Evolutionary conservation across 2,888 invertebrate genomes (phyloP).

Genomic region (Drosophila ezoana): DNA sequence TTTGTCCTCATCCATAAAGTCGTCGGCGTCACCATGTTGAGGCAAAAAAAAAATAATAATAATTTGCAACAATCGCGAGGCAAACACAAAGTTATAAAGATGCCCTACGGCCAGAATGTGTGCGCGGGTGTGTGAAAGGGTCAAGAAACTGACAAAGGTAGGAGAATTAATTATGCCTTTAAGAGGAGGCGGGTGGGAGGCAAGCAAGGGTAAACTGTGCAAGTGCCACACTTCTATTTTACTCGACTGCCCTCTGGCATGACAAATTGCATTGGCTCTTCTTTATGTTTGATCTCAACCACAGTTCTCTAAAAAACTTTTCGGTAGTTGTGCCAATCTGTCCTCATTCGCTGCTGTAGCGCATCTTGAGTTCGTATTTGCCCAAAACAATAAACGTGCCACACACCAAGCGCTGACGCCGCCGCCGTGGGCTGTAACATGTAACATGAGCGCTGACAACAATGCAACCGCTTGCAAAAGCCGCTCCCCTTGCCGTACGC

Average conservation of each 20-base stretch:
- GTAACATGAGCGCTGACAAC: conserved; percentile 75
- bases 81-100: conserved; percentile 45
- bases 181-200: background rate
- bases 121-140: conserved; percentile 14
- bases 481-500: conserved; percentile 4
- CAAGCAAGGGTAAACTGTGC: conserved; percentile 31
- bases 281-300: background rate
- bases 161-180: conserved; percentile 18
- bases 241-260: background rate
- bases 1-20: conserved; percentile 50
- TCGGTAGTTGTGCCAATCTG: background rate
- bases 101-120: conserved; percentile 54
- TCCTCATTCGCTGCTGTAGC: conserved; percentile 32
- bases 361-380: conserved; percentile 56
- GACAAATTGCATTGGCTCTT: conserved; percentile 3
- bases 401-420: conserved; percentile 67
- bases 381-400: conserved; percentile 47
- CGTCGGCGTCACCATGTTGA: conserved; percentile 32
- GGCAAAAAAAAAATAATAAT: conserved; percentile 39
- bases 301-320: too few relatives aligned
- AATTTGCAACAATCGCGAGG: conserved; percentile 64
- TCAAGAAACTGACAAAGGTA: conserved; percentile 52
- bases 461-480: conserved; percentile 60
- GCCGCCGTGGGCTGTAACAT: conserved; percentile 44
- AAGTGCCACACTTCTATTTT: conserved; percentile 17